Evolutionary conservation across 30 jellyfish, hydroid and myxozoan genomes (phyloP).

Genomic region (Pseudorhiza aurosa): DNA sequence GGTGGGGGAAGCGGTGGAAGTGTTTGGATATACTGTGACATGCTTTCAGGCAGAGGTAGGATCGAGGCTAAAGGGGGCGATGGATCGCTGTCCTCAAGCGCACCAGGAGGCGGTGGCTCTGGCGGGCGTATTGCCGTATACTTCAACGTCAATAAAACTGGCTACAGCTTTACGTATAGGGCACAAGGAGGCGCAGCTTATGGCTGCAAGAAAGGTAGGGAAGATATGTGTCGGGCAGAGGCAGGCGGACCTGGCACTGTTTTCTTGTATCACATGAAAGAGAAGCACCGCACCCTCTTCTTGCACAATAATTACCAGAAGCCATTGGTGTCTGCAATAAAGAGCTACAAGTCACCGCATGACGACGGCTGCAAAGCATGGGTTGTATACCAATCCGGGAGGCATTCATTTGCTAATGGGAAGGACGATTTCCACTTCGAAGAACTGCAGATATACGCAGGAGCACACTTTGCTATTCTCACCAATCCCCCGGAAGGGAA

Average conservation of each 20-base stretch:
- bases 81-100: slow-evolving; percentile 37
- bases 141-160: slow-evolving; percentile 63
- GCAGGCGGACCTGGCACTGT: slow-evolving; percentile 78
- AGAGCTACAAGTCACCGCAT: slow-evolving; percentile 37
- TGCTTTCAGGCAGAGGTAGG: slow-evolving; percentile 58
- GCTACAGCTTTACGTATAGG: slow-evolving; percentile 62
- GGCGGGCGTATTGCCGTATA: slow-evolving; percentile 75
- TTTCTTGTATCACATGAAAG: slow-evolving; percentile 43
- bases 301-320: slow-evolving; percentile 63
- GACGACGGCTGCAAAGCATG: slow-evolving; percentile 78
- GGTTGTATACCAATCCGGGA: slow-evolving; percentile 60
- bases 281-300: slow-evolving; percentile 61
- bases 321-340: slow-evolving; percentile 66
- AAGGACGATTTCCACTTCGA: slow-evolving; percentile 65
- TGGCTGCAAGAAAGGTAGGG: slow-evolving; percentile 59
- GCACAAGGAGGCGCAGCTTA: slow-evolving; percentile 78
- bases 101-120: slow-evolving; percentile 73
- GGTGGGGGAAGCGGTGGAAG: slow-evolving; percentile 84
- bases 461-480: slow-evolving; percentile 64
- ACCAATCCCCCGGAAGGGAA: slow-evolving; percentile 46
- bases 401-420: slow-evolving; percentile 62
- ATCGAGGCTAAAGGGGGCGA: slow-evolving; percentile 64
- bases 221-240: slow-evolving; percentile 60
- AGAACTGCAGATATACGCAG: slow-evolving; percentile 68
- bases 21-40: slow-evolving; percentile 60